A percentile compares a stretch with the other conserved stretches of the same genome.
phyloP scores from a whole-genome alignment of 2,888 invertebrate species.

The Acrocyrtus sp. region DNA sequence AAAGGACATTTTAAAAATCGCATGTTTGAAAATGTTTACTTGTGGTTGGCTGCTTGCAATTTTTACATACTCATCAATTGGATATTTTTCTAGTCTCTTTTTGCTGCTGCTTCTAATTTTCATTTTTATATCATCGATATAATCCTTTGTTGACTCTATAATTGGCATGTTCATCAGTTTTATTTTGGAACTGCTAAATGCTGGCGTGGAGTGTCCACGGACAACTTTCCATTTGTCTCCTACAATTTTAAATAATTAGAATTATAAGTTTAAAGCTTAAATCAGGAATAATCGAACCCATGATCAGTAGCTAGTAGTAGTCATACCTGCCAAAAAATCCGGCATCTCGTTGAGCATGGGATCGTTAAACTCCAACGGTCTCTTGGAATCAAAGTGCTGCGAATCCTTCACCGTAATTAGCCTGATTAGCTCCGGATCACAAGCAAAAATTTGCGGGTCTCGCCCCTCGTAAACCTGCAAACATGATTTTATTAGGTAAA shows the following conservation, averaged over 20 bases:
- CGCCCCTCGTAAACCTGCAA: constrained; percentile 57
- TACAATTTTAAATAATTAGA: too few species aligned
- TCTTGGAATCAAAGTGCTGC: constrained; percentile 46
- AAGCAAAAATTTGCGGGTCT: constrained; percentile 41
- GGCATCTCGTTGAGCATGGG: constrained; percentile 50
- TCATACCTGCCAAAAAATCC: constrained; percentile 43
- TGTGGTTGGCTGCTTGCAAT: too few species aligned
- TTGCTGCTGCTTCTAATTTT: background rate
- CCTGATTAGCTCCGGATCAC: constrained; percentile 49
- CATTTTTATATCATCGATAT: constrained; percentile 2
- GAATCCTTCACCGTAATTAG: constrained; percentile 45
- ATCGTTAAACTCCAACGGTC: constrained; percentile 40
- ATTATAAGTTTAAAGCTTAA: too few species aligned
- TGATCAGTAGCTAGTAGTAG: too few species aligned
- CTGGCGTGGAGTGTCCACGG: constrained; percentile 9
- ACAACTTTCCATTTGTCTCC: constrained; percentile 28
- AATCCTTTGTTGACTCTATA: constrained; percentile 21
- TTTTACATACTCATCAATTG: constrained; percentile 33
- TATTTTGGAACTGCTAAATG: constrained; percentile 25
- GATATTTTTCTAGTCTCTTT: constrained; percentile 15
- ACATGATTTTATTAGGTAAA: too few species aligned
- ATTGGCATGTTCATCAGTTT: constrained; percentile 35
- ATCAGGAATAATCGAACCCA: too few species aligned
- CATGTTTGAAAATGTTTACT: background rate
- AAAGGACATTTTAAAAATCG: too few species aligned